Percentiles rank a stretch among this genome's conserved stretches.
These are phyloP conservation scores for Neomonachus schauinslandi DNA, from an alignment of 2,113 vertebrate species.

Conservation along the genomic window DNA sequence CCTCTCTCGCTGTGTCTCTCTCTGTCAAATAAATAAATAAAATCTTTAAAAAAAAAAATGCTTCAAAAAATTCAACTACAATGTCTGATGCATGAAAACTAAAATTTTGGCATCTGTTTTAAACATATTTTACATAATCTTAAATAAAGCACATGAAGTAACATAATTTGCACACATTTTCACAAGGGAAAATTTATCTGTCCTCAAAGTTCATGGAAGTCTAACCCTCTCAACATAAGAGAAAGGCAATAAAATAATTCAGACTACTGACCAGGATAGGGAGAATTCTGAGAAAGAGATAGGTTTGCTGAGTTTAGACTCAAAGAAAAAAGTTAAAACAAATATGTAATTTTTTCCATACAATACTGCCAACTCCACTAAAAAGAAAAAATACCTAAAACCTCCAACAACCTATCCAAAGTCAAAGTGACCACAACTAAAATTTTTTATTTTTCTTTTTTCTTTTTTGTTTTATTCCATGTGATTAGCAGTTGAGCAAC, in stretches of 20 bases:
- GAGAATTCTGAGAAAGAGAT: not conserved
- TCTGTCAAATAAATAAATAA: too few relatives aligned
- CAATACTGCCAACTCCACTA: not conserved
- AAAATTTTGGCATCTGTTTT: conserved; percentile 36
- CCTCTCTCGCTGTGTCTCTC: too few relatives aligned
- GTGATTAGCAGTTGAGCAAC: not conserved
- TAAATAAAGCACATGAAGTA: not conserved
- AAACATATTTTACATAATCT: conserved; percentile 17
- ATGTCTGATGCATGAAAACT: not conserved
- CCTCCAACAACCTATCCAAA: not conserved
- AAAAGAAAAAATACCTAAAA: not conserved
- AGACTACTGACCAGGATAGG: not conserved
- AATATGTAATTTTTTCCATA: not conserved
- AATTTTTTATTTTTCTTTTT: not conserved
- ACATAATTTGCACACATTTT: conserved; percentile 40
- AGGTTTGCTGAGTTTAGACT: not conserved
- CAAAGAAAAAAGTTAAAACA: not conserved
- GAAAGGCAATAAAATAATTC: conserved; percentile 6
- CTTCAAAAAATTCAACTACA: conserved; percentile 30
- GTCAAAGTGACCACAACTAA: not conserved
- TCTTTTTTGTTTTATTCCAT: not conserved
- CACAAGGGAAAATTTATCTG: not conserved
- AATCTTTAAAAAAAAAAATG: not conserved
- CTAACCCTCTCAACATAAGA: not conserved
- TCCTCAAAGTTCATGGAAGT: not conserved